Conservation (phyloP, 2,797 vertebrate species). For the Pogoniulus pusillus region DNA sequence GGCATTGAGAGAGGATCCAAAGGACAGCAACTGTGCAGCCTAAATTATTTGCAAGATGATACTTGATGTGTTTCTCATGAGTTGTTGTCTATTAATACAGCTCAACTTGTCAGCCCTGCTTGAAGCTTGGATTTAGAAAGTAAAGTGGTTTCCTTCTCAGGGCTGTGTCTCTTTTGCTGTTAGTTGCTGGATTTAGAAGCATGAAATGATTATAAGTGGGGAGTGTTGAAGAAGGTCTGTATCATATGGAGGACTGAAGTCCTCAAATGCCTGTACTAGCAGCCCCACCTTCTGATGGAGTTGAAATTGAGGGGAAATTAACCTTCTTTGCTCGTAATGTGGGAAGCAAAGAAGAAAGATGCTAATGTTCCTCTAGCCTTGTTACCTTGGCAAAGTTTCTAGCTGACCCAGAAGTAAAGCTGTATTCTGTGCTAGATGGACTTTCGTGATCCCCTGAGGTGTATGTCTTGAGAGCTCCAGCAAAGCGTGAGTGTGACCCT, state of each 20-base stretch:
- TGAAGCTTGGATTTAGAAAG: not conserved
- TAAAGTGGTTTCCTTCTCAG: not conserved
- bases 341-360: not conserved
- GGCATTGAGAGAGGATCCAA: not conserved
- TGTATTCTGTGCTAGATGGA: no score
- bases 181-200: not conserved
- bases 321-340: not conserved
- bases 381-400: not conserved
- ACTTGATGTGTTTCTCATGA: not conserved
- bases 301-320: not conserved
- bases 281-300: not conserved
- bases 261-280: not conserved
- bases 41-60: not conserved
- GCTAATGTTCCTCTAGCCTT: not conserved
- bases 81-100: fast-evolving
- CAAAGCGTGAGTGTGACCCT: not conserved
- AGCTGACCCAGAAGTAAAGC: not conserved
- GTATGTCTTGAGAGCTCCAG: not conserved
- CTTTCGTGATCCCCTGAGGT: not conserved
- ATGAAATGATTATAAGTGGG: not conserved
- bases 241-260: not conserved
- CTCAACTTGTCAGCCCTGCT: not conserved
- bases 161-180: not conserved
- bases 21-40: not conserved
- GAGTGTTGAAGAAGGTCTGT: not conserved